phyloP scores from a whole-genome alignment of 1,140 invertebrate genomes.

The Tetramorium simillimum region DNA sequence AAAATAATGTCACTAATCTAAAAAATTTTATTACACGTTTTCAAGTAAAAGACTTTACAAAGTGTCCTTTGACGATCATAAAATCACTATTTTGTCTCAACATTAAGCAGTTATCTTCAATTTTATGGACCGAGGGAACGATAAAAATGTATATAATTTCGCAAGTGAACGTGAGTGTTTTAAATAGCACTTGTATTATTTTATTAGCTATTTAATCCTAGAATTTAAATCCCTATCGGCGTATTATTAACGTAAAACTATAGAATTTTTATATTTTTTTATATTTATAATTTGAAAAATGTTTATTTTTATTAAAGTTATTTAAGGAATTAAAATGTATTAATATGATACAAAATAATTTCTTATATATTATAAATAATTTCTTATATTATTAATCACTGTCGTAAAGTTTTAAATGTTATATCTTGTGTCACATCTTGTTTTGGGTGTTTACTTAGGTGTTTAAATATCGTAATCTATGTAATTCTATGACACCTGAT shows the following conservation, averaged over 20 bases:
- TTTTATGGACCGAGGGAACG: conserved; percentile 25
- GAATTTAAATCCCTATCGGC: neutral
- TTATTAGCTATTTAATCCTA: neutral
- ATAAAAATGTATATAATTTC: conserved; percentile 46
- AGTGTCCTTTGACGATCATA: conserved; percentile 41
- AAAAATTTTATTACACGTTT: conserved; percentile 11
- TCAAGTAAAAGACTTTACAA: neutral
- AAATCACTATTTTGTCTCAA: conserved; percentile 33
- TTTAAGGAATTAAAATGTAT: neutral
- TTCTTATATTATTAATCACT: neutral
- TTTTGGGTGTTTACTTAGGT: neutral
- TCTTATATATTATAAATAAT: neutral
- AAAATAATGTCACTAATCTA: conserved; percentile 5
- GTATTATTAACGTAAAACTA: neutral
- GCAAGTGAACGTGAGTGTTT: conserved; percentile 13
- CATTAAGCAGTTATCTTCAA: conserved; percentile 42
- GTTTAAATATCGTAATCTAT: conserved; percentile 14
- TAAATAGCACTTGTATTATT: neutral
- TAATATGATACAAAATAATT: neutral
- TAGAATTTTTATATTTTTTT: neutral
- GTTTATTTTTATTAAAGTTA: neutral
- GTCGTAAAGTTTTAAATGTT: neutral
- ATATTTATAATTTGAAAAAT: neutral
- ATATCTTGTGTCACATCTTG: neutral
- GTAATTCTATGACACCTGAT: neutral